A percentile compares a stretch with the other conserved stretches of the same genome.
phyloP scores from a whole-genome alignment of 2,797 vertebrate genomes.

The Poeciliopsis infans region DNA sequence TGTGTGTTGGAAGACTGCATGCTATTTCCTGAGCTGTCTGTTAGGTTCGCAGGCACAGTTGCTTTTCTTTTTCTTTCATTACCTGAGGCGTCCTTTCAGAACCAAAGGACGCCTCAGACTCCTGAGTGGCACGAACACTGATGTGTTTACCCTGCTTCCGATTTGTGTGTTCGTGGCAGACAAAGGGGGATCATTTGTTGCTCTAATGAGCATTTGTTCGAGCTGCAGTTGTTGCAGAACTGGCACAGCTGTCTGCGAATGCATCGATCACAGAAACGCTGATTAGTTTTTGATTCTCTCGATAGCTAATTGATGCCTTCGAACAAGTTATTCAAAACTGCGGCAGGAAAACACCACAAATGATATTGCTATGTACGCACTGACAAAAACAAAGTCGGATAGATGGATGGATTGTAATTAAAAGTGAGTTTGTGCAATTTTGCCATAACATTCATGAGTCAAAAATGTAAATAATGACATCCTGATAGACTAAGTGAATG shows the following conservation, averaged over 20 bases:
- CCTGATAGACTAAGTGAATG: neutral
- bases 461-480: neutral
- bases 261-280: constrained; percentile 3
- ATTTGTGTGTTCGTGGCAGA: neutral
- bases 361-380: constrained; percentile 1
- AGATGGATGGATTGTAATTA: neutral
- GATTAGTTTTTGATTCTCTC: constrained; percentile 27
- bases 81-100: constrained; percentile 6
- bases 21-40: constrained; percentile 72
- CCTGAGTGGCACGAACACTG: constrained; percentile 16
- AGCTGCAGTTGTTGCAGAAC: constrained; percentile 4
- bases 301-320: constrained; percentile 20
- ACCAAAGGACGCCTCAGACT: constrained; percentile 34
- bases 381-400: neutral
- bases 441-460: neutral
- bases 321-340: neutral
- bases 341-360: neutral
- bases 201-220: constrained; percentile 21
- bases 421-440: neutral
- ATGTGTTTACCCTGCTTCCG: neutral
- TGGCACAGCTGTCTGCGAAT: constrained; percentile 10
- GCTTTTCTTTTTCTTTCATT: constrained; percentile 38
- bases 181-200: neutral
- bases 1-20: constrained; percentile 44
- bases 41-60: constrained; percentile 59